Evolutionary conservation across 2,888 invertebrate species (phyloP), one percentile per base, ranked within the genome.

Genomic region (Saturnia pavonia): DNA sequence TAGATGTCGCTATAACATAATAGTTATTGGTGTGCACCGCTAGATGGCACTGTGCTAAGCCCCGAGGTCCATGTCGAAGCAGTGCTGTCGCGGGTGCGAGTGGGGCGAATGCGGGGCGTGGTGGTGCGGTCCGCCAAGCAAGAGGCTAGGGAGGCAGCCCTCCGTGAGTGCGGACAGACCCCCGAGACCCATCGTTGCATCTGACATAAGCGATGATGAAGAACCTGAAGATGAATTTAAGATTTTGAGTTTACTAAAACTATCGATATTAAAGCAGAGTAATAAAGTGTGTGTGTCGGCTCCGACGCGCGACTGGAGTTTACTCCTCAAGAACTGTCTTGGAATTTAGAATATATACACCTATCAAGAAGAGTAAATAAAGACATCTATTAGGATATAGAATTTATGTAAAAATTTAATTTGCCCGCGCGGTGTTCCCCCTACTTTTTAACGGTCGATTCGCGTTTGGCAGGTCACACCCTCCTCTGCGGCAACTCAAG

Each of bases 31-130:
- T 57, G 22, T 25, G 25, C 25, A 14, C 25, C 11, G 34, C 4
- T 63, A 72, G 74, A 72, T 72, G 73, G 70, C 74, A 73, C n/a
- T 34, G 19, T 60, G 51, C 16, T 70, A 70, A 0, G 90, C 88
- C 1, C 91, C 91, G 0, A 93, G 81, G 80, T 93, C 93, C 93
- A 93, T 93, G 73, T 92, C 91, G 84, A 91, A 92, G 87, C 92
- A 92, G 70, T 88, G 85, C 67, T 86, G 86, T 0, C 90, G 68
- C 0, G 90, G 88, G 68, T 91, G 93, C 0, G 88, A 86, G 85
- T 92, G 91, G 0, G 90, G 90, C 0, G 91, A 89, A 82, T 92
- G 92, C 0, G 93, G 92, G 27, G 90, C 92, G 84, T 92, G 93
- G 76, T 91, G 91, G 72, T 89, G 86, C 0, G 86, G 85, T 0